phyloP scores from a whole-genome alignment of 2,888 invertebrate genomes.

The Chymomyza caudatula region DNA sequence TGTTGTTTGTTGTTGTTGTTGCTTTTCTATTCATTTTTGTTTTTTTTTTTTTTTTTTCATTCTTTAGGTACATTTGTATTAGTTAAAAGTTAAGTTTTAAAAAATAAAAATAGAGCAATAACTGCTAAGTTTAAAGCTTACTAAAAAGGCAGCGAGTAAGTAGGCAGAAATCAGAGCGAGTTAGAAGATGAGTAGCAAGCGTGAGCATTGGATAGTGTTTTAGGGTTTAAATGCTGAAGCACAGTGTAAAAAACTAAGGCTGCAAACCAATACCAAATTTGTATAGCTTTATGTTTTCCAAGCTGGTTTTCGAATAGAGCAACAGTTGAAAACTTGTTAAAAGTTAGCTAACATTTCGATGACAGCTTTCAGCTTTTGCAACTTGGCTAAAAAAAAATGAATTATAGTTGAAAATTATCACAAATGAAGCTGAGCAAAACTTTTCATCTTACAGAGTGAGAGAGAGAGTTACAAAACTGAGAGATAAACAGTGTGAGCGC shows the following conservation, averaged over 20 bases:
- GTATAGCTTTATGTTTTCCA: too few relatives aligned
- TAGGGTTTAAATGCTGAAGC: not conserved
- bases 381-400: too few relatives aligned
- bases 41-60: slow-evolving; percentile 18
- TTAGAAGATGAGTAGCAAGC: not conserved
- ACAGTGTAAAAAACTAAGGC: not conserved
- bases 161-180: slow-evolving; percentile 2
- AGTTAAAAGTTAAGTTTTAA: not conserved
- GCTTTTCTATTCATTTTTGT: slow-evolving; percentile 16
- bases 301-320: too few relatives aligned
- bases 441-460: too few relatives aligned
- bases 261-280: too few relatives aligned
- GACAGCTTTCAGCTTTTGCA: too few relatives aligned
- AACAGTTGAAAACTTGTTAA: too few relatives aligned
- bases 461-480: too few relatives aligned
- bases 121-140: not conserved
- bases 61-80: not conserved
- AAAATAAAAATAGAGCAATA: slow-evolving; percentile 25
- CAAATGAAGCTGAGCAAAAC: too few relatives aligned
- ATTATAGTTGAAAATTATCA: too few relatives aligned
- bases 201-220: not conserved
- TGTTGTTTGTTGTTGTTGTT: slow-evolving; percentile 24
- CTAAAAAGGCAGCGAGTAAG: not conserved
- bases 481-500: too few relatives aligned
- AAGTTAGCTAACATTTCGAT: too few relatives aligned